These are phyloP conservation scores for Eugnorisma glareosa DNA, from an alignment of 2,888 invertebrate species.

Conservation along the genomic window DNA sequence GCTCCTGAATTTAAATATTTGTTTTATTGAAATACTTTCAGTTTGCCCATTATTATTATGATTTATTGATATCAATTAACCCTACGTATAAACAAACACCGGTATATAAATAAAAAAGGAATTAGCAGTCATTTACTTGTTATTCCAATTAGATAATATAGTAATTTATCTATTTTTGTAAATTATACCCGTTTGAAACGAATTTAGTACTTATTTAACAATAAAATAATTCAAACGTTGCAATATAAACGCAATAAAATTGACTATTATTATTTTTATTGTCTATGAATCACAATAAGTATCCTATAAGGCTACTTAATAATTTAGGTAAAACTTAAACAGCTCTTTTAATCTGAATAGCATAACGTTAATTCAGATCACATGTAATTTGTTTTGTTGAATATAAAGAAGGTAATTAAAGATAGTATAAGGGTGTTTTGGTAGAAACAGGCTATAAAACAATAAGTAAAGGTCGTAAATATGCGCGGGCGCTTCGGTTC, in stretches of 20 bases:
- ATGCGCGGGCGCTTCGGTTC: conserved; percentile 50
- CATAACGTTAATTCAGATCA: conserved; percentile 12
- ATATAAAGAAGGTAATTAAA: conserved; percentile 62
- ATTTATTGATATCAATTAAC: background rate
- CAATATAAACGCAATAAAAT: conserved; percentile 78
- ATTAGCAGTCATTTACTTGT: background rate
- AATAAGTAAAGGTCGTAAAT: conserved; percentile 66
- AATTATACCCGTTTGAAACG: conserved; percentile 63
- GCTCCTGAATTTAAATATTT: background rate
- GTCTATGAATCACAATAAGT: conserved; percentile 71
- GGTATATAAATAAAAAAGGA: background rate
- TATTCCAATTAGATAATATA: conserved; percentile 72
- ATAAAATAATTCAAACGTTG: conserved; percentile 72
- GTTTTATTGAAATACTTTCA: background rate
- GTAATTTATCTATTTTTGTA: conserved; percentile 61
- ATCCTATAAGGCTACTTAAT: conserved; percentile 62
- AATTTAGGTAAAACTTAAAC: conserved; percentile 56
- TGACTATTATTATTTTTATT: conserved; percentile 76
- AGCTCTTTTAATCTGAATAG: conserved; percentile 26
- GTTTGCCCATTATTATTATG: background rate
- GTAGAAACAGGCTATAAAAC: conserved; percentile 73
- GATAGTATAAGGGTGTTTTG: conserved; percentile 63
- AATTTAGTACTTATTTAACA: conserved; percentile 66
- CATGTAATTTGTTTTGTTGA: conserved; percentile 25
- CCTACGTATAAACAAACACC: background rate